These are phyloP conservation scores for Notodonta dromedarius DNA, from an alignment of 2,888 invertebrate species.

Conservation along the genomic window DNA sequence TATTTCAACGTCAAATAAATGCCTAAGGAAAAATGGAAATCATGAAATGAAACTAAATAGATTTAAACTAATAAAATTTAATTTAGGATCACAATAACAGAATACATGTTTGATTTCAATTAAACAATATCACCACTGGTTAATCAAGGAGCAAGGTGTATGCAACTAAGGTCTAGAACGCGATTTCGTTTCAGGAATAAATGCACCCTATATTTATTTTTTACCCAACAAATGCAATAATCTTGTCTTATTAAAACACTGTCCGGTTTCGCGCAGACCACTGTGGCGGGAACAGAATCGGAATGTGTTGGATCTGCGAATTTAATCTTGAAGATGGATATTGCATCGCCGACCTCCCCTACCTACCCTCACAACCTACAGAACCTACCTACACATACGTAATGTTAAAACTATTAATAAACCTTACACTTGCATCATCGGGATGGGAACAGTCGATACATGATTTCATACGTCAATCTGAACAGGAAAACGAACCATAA, in stretches of 20 bases:
- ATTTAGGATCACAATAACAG: conserved; percentile 77
- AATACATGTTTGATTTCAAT: conserved; percentile 52
- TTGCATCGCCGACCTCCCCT: conserved; percentile 30
- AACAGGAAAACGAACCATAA: conserved; percentile 52
- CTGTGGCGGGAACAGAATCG: conserved; percentile 23
- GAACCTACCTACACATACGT: conserved; percentile 31
- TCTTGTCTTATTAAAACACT: conserved; percentile 21
- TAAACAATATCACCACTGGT: conserved; percentile 53
- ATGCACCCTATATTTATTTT: conserved; percentile 32
- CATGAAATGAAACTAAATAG: conserved; percentile 54
- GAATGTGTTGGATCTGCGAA: conserved; percentile 27
- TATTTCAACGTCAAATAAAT: too few relatives aligned
- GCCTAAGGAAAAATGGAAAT: not conserved
- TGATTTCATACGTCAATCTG: conserved; percentile 30
- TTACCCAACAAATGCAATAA: conserved; percentile 32
- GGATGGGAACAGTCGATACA: conserved; percentile 33
- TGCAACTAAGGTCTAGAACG: conserved; percentile 17
- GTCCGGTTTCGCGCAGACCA: conserved; percentile 24
- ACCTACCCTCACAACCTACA: conserved; percentile 29
- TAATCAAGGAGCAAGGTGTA: conserved; percentile 31
- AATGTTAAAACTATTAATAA: conserved; percentile 33
- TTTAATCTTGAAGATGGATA: conserved; percentile 27
- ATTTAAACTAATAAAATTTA: conserved; percentile 73
- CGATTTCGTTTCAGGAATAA: conserved; percentile 28
- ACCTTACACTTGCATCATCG: conserved; percentile 40